phyloP scores from a whole-genome alignment of 1,140 invertebrate genomes.

The Drosophila pseudoananassae region DNA sequence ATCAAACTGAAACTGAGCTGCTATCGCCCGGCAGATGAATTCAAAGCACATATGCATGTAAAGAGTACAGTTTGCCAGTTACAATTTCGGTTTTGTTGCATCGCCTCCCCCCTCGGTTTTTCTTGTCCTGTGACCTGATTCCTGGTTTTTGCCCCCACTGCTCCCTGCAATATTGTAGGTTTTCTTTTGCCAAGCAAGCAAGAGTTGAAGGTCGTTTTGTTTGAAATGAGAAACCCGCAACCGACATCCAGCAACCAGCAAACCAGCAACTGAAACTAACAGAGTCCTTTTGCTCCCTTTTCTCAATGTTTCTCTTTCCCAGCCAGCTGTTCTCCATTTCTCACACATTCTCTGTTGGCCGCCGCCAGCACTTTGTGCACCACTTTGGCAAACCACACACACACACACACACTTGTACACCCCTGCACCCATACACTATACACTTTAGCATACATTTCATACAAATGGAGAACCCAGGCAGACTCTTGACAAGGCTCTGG shows the following conservation, averaged over 20 bases:
- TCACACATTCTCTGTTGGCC: slow-evolving; percentile 56
- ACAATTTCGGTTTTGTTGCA: slow-evolving; percentile 49
- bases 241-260: slow-evolving; percentile 44
- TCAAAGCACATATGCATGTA: slow-evolving; percentile 15
- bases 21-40: slow-evolving; percentile 15
- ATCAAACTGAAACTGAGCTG: slow-evolving; percentile 44
- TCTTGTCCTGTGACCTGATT: slow-evolving; percentile 47
- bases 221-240: slow-evolving; percentile 53
- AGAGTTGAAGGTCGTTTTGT: slow-evolving; percentile 64
- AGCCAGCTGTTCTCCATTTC: slow-evolving; percentile 23
- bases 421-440: slow-evolving; percentile 17
- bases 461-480: slow-evolving; percentile 68
- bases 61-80: slow-evolving; percentile 61
- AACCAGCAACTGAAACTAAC: slow-evolving; percentile 56
- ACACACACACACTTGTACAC: slow-evolving; percentile 22
- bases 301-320: background rate
- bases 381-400: slow-evolving; percentile 67
- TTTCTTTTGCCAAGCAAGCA: slow-evolving; percentile 52
- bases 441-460: slow-evolving; percentile 21
- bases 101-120: slow-evolving; percentile 2
- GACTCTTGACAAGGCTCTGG: slow-evolving; percentile 65
- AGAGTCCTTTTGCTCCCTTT: slow-evolving; percentile 39
- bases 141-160: slow-evolving; percentile 38
- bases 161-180: slow-evolving; percentile 11
- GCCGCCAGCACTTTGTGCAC: slow-evolving; percentile 72